phyloP scores from a whole-genome alignment of 2,888 invertebrate species.

The Parochlus steinenii region DNA sequence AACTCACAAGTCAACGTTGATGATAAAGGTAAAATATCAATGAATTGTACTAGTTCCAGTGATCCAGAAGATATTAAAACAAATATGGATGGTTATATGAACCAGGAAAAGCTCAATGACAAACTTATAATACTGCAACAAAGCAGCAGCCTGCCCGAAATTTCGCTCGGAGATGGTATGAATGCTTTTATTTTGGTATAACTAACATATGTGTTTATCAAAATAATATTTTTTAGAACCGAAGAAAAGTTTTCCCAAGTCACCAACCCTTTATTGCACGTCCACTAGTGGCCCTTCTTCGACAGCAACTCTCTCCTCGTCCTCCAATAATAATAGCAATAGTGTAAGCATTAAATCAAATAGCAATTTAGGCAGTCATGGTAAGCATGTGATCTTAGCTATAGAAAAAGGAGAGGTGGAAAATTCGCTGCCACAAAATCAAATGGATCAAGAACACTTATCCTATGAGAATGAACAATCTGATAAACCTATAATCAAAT shows the following conservation, averaged over 20 bases:
- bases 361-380: slow-evolving; percentile 4
- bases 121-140: slow-evolving; percentile 2
- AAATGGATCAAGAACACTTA: background rate
- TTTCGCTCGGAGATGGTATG: background rate
- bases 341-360: background rate
- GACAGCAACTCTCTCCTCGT: slow-evolving; percentile 2
- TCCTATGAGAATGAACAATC: too few relatives aligned
- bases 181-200: too few relatives aligned
- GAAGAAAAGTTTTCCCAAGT: background rate
- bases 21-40: slow-evolving; percentile 4
- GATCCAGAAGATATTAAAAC: slow-evolving; percentile 1
- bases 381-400: slow-evolving; percentile 13
- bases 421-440: background rate
- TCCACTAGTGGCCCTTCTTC: background rate
- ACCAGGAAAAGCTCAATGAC: background rate
- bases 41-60: slow-evolving; percentile 3
- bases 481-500: slow-evolving; percentile 2
- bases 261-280: background rate
- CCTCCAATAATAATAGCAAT: background rate
- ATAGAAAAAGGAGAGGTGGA: slow-evolving; percentile 8
- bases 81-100: slow-evolving; percentile 2
- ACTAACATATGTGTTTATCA: too few relatives aligned
- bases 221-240: slow-evolving; percentile 2
- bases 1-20: slow-evolving; percentile 9
- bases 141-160: slow-evolving; percentile 6